Conservation (phyloP, 2,888 invertebrate species). For the Alloscopus bannaensis region DNA sequence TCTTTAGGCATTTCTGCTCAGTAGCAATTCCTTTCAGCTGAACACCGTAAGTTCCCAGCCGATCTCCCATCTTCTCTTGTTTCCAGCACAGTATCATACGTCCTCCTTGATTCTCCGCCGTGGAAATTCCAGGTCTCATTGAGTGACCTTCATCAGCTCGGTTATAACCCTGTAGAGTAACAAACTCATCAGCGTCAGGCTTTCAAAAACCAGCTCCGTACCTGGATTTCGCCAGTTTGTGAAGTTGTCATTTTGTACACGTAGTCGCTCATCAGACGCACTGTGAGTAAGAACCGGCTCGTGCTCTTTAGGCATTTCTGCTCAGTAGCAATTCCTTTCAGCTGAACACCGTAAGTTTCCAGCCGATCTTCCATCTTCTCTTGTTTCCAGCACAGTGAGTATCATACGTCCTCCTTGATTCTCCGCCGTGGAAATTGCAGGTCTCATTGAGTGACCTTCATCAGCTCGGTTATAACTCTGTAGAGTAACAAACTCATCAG, state of each 20-base stretch:
- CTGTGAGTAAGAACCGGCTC: constrained; percentile 35
- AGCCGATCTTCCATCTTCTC: background rate
- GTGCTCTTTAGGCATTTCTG: too few relatives aligned
- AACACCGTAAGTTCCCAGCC: background rate
- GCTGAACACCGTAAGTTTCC: background rate
- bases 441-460: constrained; percentile 53
- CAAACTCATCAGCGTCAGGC: too few relatives aligned
- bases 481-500: too few relatives aligned
- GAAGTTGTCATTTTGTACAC: too few relatives aligned
- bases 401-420: background rate
- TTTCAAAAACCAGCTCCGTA: too few relatives aligned
- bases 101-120: background rate
- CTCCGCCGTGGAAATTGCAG: background rate
- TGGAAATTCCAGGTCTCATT: constrained; percentile 21
- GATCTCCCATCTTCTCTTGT: background rate
- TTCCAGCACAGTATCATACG: background rate
- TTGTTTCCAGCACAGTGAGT: background rate
- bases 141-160: constrained; percentile 51
- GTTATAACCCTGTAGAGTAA: too few relatives aligned
- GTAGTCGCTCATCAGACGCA: constrained; percentile 41
- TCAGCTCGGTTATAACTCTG: too few relatives aligned
- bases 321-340: background rate
- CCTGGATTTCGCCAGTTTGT: too few relatives aligned
- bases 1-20: too few relatives aligned
- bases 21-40: background rate